phyloP scores from a whole-genome alignment of 2,888 invertebrate genomes.

The Oxytorus armatus region DNA sequence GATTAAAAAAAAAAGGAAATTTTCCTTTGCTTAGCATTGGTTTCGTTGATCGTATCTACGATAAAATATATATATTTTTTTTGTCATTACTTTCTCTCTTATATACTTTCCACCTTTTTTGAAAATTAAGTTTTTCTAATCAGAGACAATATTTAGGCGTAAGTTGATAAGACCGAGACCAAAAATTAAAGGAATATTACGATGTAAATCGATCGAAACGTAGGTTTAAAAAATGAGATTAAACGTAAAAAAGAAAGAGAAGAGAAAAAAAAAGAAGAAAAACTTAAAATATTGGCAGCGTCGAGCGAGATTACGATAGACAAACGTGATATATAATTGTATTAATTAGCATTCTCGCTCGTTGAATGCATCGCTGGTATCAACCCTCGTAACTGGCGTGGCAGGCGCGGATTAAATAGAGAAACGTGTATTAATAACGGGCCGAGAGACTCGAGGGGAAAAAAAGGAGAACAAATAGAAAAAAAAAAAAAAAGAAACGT shows the following conservation, averaged over 20 bases:
- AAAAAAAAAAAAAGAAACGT: constrained; percentile 67
- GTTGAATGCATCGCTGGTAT: no score
- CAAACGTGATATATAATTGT: constrained; percentile 70
- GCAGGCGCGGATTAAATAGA: neutral
- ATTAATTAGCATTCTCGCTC: constrained; percentile 62
- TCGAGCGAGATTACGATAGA: constrained; percentile 60
- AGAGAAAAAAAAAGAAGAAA: neutral
- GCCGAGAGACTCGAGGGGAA: constrained; percentile 8
- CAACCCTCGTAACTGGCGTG: no score
- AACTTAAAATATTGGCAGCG: constrained; percentile 51
- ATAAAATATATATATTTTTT: constrained; percentile 34
- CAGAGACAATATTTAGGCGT: constrained; percentile 83
- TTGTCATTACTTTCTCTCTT: constrained; percentile 24
- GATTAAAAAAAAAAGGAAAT: constrained; percentile 38
- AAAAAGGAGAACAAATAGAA: constrained; percentile 26
- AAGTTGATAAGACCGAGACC: constrained; percentile 81
- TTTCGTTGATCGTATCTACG: constrained; percentile 44
- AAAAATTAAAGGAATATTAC: constrained; percentile 81
- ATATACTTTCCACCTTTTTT: constrained; percentile 49
- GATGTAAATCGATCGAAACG: constrained; percentile 69
- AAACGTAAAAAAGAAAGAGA: constrained; percentile 35
- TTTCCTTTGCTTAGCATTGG: constrained; percentile 65
- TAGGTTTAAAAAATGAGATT: constrained; percentile 67
- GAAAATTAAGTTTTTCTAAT: constrained; percentile 66
- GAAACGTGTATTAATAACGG: neutral